Base-by-base conservation (phyloP, 2,113 vertebrate species). In the Pluvianellus socialis region DNA sequence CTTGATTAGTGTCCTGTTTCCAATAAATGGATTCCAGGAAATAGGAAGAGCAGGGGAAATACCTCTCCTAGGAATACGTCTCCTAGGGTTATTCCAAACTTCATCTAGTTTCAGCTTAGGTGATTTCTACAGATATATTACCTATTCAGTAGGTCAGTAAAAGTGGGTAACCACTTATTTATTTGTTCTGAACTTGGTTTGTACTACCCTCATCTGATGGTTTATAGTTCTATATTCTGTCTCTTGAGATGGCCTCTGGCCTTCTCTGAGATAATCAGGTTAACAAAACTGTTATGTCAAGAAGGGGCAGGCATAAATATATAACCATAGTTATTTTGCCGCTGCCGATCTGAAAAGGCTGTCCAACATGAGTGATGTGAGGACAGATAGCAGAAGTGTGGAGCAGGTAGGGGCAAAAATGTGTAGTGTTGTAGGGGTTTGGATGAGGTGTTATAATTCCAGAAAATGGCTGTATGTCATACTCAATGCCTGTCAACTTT, bases 1-100 rank as follows among this genome's bases (percentile, higher is more conserved):
- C 12, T 50, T 14, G 73, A 59, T 65, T 68, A 59, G 9, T 58
- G 53, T 47, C 12, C 3, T 80, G 1, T 72, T 87, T 76, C 45
- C 42, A 62, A 22, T 0, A 71, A 74, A 42, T 38, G 5, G 10
- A 61, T 70, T 5, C 2, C 30, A 49, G 18, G 47, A 62, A 79
- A 83, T 30, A 56, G 3, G 10, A 89, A 38, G 7, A 75, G 3
- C 14, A 55, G 16, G 35, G 6, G 4, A 88, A 76, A 81, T 26
- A 44, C 3, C 6, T 94, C 42, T 73, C 28, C 12, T 14, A 38
- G 17, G 22, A 92, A 19, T 52, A 40, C 0, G 0, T 52, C 8
- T 44, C 23, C 42, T 42, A 68, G 53, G 49, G 84, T 59, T 1
- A 6, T 28, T 38, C 13, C 10, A 76, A 18, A 53, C 17, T 75